phyloP scores from a whole-genome alignment of 2,888 invertebrate species.

The Anagyrus pseudococci region DNA sequence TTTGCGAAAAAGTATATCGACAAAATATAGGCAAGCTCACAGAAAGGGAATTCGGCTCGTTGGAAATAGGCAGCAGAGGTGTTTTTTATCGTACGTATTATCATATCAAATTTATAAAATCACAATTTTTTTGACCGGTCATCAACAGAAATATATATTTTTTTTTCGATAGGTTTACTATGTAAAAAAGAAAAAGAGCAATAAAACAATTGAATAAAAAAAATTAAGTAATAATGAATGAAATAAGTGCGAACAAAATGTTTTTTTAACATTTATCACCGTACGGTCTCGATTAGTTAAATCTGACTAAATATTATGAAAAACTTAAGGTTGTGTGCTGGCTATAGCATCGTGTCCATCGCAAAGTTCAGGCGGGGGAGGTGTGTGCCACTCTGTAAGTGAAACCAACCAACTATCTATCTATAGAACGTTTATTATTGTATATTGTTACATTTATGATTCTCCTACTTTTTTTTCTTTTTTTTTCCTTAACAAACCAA shows the following conservation, averaged over 20 bases:
- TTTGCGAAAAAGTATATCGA: slow-evolving; percentile 44
- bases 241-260: slow-evolving; percentile 4
- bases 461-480: slow-evolving; percentile 31
- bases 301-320: slow-evolving; percentile 43
- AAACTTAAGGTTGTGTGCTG: slow-evolving; percentile 59
- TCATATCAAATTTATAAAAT: slow-evolving; percentile 29
- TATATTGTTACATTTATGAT: slow-evolving; percentile 29
- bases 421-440: slow-evolving; percentile 51
- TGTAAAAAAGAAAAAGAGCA: too few relatives aligned
- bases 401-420: slow-evolving; percentile 59
- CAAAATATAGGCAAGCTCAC: slow-evolving; percentile 31
- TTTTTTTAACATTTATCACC: slow-evolving; percentile 23
- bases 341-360: slow-evolving; percentile 59
- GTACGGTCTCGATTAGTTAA: slow-evolving; percentile 41
- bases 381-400: slow-evolving; percentile 62
- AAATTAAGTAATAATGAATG: slow-evolving; percentile 9
- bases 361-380: slow-evolving; percentile 60
- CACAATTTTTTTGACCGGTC: slow-evolving; percentile 24
- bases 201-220: slow-evolving; percentile 13
- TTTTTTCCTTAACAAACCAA: slow-evolving; percentile 25
- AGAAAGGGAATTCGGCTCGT: slow-evolving; percentile 34
- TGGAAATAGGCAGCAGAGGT: slow-evolving; percentile 36
- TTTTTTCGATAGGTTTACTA: slow-evolving; percentile 16
- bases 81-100: slow-evolving; percentile 39
- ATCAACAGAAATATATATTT: slow-evolving; percentile 19